A percentile compares a stretch with the other conserved stretches of the same genome.
Conservation (phyloP, 2,888 invertebrate species). For the Brachyptera risi region DNA sequence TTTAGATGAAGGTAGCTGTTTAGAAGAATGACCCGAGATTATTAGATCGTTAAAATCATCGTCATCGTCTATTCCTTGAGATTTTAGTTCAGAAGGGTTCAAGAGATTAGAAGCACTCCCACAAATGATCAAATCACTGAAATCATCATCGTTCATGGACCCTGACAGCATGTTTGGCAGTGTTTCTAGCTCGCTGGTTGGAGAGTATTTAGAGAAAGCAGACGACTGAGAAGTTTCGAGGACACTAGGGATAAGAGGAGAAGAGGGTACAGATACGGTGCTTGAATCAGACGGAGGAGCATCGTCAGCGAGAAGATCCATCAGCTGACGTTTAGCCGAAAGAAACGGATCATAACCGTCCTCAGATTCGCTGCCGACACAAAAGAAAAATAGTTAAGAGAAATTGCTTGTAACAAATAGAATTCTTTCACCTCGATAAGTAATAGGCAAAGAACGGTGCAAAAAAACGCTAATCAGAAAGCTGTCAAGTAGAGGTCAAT, state of each 20-base stretch:
- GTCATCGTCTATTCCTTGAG: no score
- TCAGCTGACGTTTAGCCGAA: slow-evolving; percentile 76
- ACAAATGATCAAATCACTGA: slow-evolving; percentile 5
- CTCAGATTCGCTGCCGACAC: slow-evolving; percentile 28
- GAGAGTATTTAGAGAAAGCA: slow-evolving; percentile 29
- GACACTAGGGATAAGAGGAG: slow-evolving; percentile 33
- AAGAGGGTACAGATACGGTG: slow-evolving; percentile 40
- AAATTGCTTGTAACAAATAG: no score
- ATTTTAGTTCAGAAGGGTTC: slow-evolving; percentile 3
- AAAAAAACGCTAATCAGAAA: no score
- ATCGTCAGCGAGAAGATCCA: slow-evolving; percentile 66
- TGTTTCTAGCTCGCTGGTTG: slow-evolving; percentile 29
- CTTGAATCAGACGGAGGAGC: slow-evolving; percentile 41
- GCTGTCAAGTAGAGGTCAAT: no score
- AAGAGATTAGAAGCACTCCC: neutral
- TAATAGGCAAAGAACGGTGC: no score
- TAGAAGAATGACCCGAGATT: slow-evolving; percentile 11
- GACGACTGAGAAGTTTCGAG: slow-evolving; percentile 30
- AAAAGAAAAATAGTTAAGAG: no score
- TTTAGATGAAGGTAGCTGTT: slow-evolving; percentile 5
- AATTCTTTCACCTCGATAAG: no score
- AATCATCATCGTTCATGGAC: slow-evolving; percentile 11
- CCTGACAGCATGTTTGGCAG: slow-evolving; percentile 14
- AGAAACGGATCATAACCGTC: slow-evolving; percentile 72
- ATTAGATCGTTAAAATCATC: slow-evolving; percentile 16